phyloP scores from a whole-genome alignment of 1,140 invertebrate genomes.

The Heliconius himera region DNA sequence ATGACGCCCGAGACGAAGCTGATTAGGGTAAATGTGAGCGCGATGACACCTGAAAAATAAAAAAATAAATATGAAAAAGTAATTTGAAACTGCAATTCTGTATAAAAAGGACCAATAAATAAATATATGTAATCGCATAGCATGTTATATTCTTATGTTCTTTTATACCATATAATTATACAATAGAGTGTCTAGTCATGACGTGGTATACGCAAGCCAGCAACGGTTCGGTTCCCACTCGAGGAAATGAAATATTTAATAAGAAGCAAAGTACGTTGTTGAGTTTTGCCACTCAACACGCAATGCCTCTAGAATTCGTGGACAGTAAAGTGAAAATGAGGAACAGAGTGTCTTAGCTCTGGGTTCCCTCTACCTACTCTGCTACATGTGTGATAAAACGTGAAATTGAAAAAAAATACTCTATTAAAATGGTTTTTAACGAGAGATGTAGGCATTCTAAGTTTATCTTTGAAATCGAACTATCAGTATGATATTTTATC shows the following conservation, averaged over 20 bases:
- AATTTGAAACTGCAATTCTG: not conserved
- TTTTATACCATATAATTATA: not conserved
- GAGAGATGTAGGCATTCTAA: not conserved
- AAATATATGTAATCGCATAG: not conserved
- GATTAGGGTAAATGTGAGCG: slow-evolving; percentile 64
- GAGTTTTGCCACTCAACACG: no score
- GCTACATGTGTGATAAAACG: no score
- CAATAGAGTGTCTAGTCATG: no score
- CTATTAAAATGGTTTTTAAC: not conserved
- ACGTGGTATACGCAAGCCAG: no score
- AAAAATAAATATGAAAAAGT: not conserved
- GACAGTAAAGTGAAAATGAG: no score
- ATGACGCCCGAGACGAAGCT: slow-evolving; percentile 70
- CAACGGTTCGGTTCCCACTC: no score
- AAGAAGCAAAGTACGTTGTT: no score
- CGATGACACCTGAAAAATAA: slow-evolving; percentile 70
- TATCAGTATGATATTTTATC: slow-evolving; percentile 28
- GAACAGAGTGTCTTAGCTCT: no score
- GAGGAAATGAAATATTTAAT: no score
- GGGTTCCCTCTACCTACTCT: no score
- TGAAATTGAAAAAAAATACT: not conserved
- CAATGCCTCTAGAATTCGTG: no score
- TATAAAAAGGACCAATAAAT: no score
- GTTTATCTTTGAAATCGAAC: slow-evolving; percentile 9
- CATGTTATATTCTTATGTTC: not conserved